Evolutionary conservation across 2,888 invertebrate genomes (phyloP).

Genomic region (Rhamphomyia laevipes): DNA sequence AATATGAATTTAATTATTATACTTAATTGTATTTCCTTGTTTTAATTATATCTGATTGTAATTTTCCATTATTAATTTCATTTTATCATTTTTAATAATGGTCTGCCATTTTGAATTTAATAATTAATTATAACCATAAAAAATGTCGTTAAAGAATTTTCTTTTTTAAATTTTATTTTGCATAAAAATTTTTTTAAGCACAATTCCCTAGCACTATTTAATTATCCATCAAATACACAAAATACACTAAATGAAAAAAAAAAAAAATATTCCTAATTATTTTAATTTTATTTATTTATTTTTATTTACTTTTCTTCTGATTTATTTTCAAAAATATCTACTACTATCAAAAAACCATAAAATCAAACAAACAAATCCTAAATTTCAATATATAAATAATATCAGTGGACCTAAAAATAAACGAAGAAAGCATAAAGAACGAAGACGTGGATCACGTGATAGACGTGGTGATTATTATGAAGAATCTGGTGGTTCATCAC

Average conservation of each 20-base stretch:
- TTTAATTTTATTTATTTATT: slow-evolving; percentile 12
- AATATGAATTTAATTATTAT: no score
- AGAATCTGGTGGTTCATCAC: slow-evolving; percentile 37
- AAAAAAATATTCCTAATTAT: slow-evolving; percentile 9
- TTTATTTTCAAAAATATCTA: slow-evolving; percentile 8
- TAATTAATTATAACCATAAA: no score
- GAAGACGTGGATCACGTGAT: slow-evolving; percentile 29
- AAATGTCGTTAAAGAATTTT: no score
- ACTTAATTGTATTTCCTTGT: no score
- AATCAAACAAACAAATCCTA: slow-evolving; percentile 4
- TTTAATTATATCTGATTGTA: no score
- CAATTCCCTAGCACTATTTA: background rate
- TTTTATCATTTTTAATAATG: no score
- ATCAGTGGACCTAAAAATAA: slow-evolving; percentile 37
- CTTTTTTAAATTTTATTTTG: no score
- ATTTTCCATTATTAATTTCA: no score
- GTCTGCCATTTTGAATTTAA: no score
- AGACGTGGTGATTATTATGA: slow-evolving; percentile 39
- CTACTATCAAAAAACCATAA: slow-evolving; percentile 7
- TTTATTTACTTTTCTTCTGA: slow-evolving; percentile 12
- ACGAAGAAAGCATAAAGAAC: slow-evolving; percentile 36
- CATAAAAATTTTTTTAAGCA: no score
- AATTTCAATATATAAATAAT: slow-evolving; percentile 12
- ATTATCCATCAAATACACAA: background rate
- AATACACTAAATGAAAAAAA: background rate